These are phyloP conservation scores for Myoxocephalus aenaeus DNA, from an alignment of 2,797 vertebrate species.

Conservation along the genomic window DNA sequence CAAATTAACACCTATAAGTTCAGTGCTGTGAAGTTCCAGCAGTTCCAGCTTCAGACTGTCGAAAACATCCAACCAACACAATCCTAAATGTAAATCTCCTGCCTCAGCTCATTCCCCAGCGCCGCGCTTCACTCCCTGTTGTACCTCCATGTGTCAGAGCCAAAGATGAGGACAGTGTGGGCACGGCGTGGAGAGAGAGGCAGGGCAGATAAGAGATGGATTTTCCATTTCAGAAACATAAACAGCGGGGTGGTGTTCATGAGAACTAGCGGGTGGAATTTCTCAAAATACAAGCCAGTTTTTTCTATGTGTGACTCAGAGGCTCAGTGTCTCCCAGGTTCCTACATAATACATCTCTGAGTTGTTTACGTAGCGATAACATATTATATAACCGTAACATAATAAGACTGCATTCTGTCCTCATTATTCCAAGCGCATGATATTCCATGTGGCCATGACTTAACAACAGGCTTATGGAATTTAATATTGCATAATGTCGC, in stretches of 20 bases:
- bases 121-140: neutral
- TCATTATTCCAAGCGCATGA: constrained; percentile 19
- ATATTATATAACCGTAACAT: constrained; percentile 33
- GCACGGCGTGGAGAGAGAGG: neutral
- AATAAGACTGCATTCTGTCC: constrained; percentile 17
- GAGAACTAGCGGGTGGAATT: constrained; percentile 62
- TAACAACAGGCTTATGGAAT: constrained; percentile 5
- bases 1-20: neutral
- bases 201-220: constrained; percentile 56
- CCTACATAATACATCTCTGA: constrained; percentile 28
- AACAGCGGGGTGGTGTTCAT: constrained; percentile 61
- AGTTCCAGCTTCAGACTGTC: neutral
- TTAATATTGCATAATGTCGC: constrained; percentile 7
- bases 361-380: constrained; percentile 35
- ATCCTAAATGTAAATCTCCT: neutral
- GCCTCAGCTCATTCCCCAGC: neutral
- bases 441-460: neutral
- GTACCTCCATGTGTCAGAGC: neutral
- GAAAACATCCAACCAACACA: neutral
- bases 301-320: constrained; percentile 43
- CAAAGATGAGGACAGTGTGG: constrained; percentile 14
- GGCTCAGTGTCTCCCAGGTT: constrained; percentile 28
- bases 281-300: constrained; percentile 46
- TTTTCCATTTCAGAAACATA: constrained; percentile 70
- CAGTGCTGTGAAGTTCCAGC: neutral